A percentile compares a stretch with the other conserved stretches of the same genome.
These are phyloP conservation scores for Psilanteris sp. DNA, from an alignment of 1,140 invertebrate genomes.

Conservation along the genomic window DNA sequence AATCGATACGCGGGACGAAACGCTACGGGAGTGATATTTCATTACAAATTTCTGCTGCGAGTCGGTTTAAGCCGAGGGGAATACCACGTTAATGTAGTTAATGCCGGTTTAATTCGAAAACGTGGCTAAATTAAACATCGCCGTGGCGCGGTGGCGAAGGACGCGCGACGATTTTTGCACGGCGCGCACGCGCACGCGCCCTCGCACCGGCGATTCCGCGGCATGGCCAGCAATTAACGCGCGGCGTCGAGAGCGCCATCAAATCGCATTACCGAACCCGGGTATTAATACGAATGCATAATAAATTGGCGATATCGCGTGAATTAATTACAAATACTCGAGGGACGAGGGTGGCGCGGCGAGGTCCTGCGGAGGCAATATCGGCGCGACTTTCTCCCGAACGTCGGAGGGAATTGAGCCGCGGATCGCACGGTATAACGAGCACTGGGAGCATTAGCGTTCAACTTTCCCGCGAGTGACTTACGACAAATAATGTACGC, in stretches of 20 bases:
- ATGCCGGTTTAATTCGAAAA: conserved; percentile 44
- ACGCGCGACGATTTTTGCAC: too few species aligned
- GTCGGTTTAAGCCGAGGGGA: conserved; percentile 37
- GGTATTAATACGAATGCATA: conserved; percentile 31
- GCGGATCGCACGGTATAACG: conserved; percentile 36
- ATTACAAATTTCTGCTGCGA: conserved; percentile 43
- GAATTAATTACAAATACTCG: conserved; percentile 28
- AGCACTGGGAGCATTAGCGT: conserved; percentile 38
- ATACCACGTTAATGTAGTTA: conserved; percentile 47
- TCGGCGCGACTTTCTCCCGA: conserved; percentile 9
- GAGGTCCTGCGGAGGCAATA: conserved; percentile 14
- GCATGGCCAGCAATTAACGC: not conserved
- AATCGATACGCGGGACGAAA: conserved; percentile 36
- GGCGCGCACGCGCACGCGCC: too few species aligned
- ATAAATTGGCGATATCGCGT: conserved; percentile 22
- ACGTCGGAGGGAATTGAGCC: conserved; percentile 20
- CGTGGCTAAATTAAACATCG: conserved; percentile 39
- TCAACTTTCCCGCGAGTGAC: conserved; percentile 51
- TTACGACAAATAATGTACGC: conserved; percentile 48
- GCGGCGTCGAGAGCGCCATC: not conserved
- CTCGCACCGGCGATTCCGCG: too few species aligned
- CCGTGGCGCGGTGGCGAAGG: conserved; percentile 11
- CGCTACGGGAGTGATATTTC: conserved; percentile 44
- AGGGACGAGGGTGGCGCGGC: not conserved
- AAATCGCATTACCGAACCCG: too few species aligned